Conservation (phyloP, 2,888 invertebrate species). For the Meloe dianella region DNA sequence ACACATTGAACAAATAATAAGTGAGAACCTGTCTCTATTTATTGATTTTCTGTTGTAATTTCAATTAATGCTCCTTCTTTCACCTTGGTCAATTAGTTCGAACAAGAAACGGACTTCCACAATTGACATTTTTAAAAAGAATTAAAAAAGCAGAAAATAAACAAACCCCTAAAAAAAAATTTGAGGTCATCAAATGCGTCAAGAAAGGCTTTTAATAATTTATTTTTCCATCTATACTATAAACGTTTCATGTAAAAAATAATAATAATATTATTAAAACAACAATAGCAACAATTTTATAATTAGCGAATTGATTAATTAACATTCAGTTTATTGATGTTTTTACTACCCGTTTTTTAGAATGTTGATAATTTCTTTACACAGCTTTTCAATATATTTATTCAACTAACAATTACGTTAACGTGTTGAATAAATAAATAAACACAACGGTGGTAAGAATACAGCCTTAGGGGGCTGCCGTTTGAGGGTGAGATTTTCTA, state of each 20-base stretch:
- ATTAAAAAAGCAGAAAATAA: too few species aligned
- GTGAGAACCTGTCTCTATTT: neutral
- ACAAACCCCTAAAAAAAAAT: too few species aligned
- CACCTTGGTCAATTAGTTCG: neutral
- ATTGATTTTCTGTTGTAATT: neutral
- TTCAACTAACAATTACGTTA: neutral
- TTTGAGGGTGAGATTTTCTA: too few species aligned
- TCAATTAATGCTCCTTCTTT: neutral
- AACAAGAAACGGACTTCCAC: neutral
- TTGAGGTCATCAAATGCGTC: too few species aligned
- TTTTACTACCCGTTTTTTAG: neutral
- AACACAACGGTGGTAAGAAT: slow-evolving; percentile 22
- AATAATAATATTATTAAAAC: too few species aligned
- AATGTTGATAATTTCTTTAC: neutral
- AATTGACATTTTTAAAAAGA: too few species aligned
- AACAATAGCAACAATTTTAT: too few species aligned
- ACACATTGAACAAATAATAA: neutral
- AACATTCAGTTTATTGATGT: slow-evolving; percentile 11
- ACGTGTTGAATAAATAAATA: neutral
- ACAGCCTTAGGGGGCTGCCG: neutral
- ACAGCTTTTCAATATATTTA: neutral
- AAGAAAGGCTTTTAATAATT: too few species aligned
- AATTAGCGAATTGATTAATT: neutral
- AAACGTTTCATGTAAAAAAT: neutral
- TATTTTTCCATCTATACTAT: too few species aligned